A percentile compares a stretch with the other conserved stretches of the same genome.
phyloP scores from a whole-genome alignment of 2,888 invertebrate genomes.

The Drosophila pseudotakahashii region DNA sequence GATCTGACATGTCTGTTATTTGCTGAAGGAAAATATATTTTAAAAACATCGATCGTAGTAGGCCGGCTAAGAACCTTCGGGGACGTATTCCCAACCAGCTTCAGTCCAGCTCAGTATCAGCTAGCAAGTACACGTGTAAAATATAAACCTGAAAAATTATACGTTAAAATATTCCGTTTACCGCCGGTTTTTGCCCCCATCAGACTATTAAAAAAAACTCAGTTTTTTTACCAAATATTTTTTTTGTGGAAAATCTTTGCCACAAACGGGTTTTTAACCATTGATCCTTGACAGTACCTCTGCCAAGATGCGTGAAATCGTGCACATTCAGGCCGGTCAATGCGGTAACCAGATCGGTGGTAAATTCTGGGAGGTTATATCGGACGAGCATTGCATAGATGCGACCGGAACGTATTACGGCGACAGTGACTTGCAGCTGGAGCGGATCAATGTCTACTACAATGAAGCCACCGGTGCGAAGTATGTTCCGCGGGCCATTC shows the following conservation, averaged over 20 bases:
- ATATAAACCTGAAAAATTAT: conserved; percentile 60
- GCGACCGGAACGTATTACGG: conserved; percentile 95
- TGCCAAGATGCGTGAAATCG: conserved; percentile 96
- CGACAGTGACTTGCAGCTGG: conserved; percentile 95
- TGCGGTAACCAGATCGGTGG: conserved; percentile 98
- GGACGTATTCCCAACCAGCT: background rate
- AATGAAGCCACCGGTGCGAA: conserved; percentile 97
- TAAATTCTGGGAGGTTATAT: conserved; percentile 98
- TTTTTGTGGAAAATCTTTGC: conserved; percentile 6
- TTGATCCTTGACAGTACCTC: background rate
- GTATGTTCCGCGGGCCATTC: conserved; percentile 96
- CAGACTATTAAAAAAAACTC: background rate
- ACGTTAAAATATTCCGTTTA: conserved; percentile 48
- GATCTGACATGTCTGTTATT: background rate
- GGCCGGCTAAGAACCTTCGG: conserved; percentile 23
- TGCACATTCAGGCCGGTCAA: conserved; percentile 97
- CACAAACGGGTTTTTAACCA: conserved; percentile 4
- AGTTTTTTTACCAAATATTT: conserved; percentile 4
- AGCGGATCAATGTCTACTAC: conserved; percentile 98
- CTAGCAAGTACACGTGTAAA: conserved; percentile 58
- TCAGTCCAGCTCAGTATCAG: conserved; percentile 59
- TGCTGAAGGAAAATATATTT: too few relatives aligned
- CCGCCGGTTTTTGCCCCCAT: conserved; percentile 31
- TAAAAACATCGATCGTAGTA: conserved; percentile 38
- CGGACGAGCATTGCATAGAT: conserved; percentile 97